Conservation (phyloP, 2,113 vertebrate species). For the Brachyistius frenatus region DNA sequence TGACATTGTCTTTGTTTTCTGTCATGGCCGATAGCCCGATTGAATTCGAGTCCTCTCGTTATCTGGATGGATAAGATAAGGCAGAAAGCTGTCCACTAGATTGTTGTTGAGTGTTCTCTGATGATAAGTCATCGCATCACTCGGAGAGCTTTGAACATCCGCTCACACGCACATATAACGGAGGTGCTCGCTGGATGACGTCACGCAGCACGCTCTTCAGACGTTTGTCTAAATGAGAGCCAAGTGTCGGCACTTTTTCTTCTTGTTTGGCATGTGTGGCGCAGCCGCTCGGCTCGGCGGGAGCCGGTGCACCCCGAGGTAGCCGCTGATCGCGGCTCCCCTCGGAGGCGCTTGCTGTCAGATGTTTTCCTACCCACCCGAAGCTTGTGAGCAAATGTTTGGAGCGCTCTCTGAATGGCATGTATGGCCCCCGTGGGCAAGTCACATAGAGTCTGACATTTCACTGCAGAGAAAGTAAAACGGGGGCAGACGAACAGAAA, state of each 20-base stretch:
- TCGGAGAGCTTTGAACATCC: slow-evolving; percentile 32
- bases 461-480: slow-evolving; percentile 62
- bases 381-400: slow-evolving; percentile 79
- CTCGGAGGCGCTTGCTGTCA: slow-evolving; percentile 66
- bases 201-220: slow-evolving; percentile 35
- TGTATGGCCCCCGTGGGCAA: slow-evolving; percentile 64
- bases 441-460: slow-evolving; percentile 75
- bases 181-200: slow-evolving; percentile 13
- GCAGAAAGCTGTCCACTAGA: slow-evolving; percentile 24
- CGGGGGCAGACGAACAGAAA: slow-evolving; percentile 40
- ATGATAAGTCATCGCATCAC: slow-evolving; percentile 54
- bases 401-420: slow-evolving; percentile 72
- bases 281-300: slow-evolving; percentile 36
- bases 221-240: slow-evolving; percentile 42
- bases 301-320: slow-evolving; percentile 35
- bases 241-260: slow-evolving; percentile 40
- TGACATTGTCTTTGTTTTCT: slow-evolving; percentile 47
- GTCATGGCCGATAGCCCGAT: slow-evolving; percentile 44
- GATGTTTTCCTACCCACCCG: slow-evolving; percentile 74
- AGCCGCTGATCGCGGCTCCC: slow-evolving; percentile 65
- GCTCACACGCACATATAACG: slow-evolving; percentile 19
- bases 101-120: slow-evolving; percentile 39
- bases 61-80: slow-evolving; percentile 67
- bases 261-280: slow-evolving; percentile 50
- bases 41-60: slow-evolving; percentile 34